These are phyloP conservation scores for Eupithecia dodoneata DNA, from an alignment of 2,888 invertebrate species.

Conservation along the genomic window DNA sequence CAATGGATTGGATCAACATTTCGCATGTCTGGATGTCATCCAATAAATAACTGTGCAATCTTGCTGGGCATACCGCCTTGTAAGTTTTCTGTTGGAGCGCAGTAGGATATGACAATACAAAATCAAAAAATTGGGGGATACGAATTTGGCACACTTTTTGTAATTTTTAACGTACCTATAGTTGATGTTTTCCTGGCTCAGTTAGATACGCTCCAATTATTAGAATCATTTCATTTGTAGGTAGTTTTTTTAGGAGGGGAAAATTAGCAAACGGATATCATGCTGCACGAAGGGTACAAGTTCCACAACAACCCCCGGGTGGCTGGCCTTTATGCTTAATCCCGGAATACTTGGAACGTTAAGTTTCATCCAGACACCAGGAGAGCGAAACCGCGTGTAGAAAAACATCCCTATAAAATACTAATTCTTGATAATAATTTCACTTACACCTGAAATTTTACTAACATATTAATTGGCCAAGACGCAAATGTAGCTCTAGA, in stretches of 20 bases:
- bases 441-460: not conserved
- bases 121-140: not conserved
- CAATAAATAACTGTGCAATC: constrained; percentile 43
- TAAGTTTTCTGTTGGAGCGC: constrained; percentile 1
- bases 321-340: not conserved
- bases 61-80: constrained; percentile 3
- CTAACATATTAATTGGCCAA: too few relatives aligned
- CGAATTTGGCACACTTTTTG: not conserved
- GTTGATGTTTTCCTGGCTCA: too few relatives aligned
- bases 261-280: too few relatives aligned
- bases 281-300: too few relatives aligned
- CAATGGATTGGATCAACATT: too few relatives aligned
- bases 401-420: not conserved
- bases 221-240: too few relatives aligned
- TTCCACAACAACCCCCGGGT: too few relatives aligned
- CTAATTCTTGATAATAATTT: not conserved
- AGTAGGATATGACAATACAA: not conserved
- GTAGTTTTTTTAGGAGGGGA: too few relatives aligned
- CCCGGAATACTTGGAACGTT: not conserved
- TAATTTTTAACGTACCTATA: too few relatives aligned
- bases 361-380: not conserved
- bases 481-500: too few relatives aligned
- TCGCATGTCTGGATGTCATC: constrained; percentile 64
- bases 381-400: not conserved
- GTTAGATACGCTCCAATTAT: too few relatives aligned